These are phyloP conservation scores for Octodon degus DNA, from an alignment of 2,113 vertebrate species.

Conservation along the genomic window DNA sequence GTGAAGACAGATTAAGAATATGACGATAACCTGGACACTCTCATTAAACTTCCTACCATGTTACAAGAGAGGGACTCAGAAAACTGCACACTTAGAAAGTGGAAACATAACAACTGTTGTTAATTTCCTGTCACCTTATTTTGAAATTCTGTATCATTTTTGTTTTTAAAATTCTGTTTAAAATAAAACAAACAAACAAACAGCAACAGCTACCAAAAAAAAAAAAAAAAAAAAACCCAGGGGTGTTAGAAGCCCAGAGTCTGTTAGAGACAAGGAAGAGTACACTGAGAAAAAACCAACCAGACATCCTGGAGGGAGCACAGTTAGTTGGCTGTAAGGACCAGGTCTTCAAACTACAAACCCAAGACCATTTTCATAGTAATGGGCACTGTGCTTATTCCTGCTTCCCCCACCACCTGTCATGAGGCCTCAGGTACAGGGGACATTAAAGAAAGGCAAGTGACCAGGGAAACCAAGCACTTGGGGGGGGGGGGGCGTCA, in stretches of 20 bases:
- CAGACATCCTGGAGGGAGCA: neutral
- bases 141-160: too few relatives aligned
- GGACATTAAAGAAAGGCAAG: neutral
- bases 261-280: neutral
- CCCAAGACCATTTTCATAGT: neutral
- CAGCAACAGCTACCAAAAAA: too few relatives aligned
- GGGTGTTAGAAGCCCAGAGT: neutral
- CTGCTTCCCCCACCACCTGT: too few relatives aligned
- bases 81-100: neutral
- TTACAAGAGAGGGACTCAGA: conserved; percentile 18
- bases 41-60: conserved; percentile 4
- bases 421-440: rapidly evolving
- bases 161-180: too few relatives aligned
- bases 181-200: too few relatives aligned
- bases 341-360: neutral
- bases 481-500: neutral
- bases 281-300: neutral
- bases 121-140: too few relatives aligned
- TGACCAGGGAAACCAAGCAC: neutral
- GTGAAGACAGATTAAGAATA: neutral
- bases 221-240: neutral
- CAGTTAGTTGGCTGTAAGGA: neutral
- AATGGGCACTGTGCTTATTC: neutral
- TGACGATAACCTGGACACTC: neutral
- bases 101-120: too few relatives aligned